Evolutionary conservation across 2,113 vertebrate genomes (phyloP).

Genomic region (Megaceryle maxima): DNA sequence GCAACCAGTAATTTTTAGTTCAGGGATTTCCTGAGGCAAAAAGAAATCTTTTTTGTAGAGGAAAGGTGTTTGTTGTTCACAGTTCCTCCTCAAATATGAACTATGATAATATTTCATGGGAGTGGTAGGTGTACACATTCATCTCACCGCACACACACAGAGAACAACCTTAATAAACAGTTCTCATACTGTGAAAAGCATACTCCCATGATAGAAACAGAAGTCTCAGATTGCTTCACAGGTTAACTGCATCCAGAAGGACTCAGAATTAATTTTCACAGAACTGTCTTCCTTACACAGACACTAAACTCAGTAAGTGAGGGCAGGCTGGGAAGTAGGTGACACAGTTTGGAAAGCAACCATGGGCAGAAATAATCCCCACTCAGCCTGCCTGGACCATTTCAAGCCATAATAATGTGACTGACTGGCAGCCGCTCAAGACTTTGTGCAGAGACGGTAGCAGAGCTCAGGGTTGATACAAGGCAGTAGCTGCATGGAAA

Average conservation of each 20-base stretch:
- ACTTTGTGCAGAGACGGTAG: background rate
- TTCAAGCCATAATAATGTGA: background rate
- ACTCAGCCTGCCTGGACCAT: background rate
- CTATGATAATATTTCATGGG: background rate
- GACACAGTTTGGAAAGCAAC: background rate
- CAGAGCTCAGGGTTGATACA: background rate
- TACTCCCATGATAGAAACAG: background rate
- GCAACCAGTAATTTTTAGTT: background rate
- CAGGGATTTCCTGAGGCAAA: background rate
- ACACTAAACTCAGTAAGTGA: background rate
- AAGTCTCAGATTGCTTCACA: background rate
- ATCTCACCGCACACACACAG: background rate
- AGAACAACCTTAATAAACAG: slow-evolving; percentile 2
- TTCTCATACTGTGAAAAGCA: background rate
- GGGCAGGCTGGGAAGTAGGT: background rate
- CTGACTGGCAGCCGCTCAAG: background rate
- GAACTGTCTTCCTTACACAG: background rate
- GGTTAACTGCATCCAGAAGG: background rate
- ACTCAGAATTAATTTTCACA: background rate
- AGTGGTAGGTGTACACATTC: background rate
- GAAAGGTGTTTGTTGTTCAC: background rate
- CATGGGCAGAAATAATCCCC: background rate
- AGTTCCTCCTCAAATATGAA: background rate
- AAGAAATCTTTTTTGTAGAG: background rate
- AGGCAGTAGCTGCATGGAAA: background rate